Conservation (phyloP, 35 echinoderm and acorn worm genomes). For the Anneissia japonica region DNA sequence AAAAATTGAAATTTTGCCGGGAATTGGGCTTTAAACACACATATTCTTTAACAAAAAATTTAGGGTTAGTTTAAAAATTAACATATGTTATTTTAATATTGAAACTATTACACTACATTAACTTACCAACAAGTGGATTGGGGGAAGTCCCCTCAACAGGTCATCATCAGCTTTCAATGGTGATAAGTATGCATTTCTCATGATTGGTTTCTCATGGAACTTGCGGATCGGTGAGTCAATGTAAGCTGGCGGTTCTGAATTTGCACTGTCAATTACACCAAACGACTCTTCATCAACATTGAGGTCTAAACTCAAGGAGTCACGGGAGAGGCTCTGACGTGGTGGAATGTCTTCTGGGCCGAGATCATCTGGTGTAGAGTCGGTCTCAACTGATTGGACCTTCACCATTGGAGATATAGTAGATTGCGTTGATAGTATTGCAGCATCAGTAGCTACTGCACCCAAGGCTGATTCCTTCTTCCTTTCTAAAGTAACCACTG, state of each 20-base stretch:
- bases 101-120: too few relatives aligned
- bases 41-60: too few relatives aligned
- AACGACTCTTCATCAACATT: conserved; percentile 27
- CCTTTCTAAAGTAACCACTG: too few relatives aligned
- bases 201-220: conserved; percentile 72
- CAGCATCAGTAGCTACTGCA: background rate
- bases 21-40: too few relatives aligned
- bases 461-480: too few relatives aligned
- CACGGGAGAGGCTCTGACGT: background rate
- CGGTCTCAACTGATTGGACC: background rate
- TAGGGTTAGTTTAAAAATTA: too few relatives aligned
- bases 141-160: conserved; percentile 78
- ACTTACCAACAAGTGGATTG: conserved; percentile 86
- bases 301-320: conserved; percentile 53
- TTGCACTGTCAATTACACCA: background rate
- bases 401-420: background rate
- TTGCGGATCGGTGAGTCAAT: conserved; percentile 69
- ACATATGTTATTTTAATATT: too few relatives aligned
- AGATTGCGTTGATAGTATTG: background rate
- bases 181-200: conserved; percentile 85
- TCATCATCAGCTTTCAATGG: conserved; percentile 75
- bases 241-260: conserved; percentile 30
- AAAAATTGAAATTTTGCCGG: too few relatives aligned
- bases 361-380: background rate
- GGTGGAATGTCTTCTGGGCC: background rate